These are phyloP conservation scores for Podotricha telesiphe DNA, from an alignment of 2,888 invertebrate species.

Conservation along the genomic window DNA sequence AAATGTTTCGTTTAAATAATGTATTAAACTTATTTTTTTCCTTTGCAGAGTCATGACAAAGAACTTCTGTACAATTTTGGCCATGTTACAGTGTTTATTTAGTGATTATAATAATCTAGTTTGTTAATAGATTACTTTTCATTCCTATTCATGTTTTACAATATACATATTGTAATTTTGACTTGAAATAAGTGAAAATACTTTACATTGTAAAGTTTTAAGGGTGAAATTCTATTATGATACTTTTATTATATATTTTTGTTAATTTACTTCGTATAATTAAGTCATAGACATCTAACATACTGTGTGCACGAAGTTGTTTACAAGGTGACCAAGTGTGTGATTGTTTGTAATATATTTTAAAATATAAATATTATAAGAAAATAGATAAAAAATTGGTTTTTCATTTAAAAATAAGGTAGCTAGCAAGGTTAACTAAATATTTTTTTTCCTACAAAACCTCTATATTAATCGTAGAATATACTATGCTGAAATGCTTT, in stretches of 20 bases:
- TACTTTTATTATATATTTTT: constrained; percentile 25
- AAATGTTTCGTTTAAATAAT: not conserved
- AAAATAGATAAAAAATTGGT: constrained; percentile 6
- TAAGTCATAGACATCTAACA: constrained; percentile 19
- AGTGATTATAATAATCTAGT: constrained; percentile 12
- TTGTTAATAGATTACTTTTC: constrained; percentile 29
- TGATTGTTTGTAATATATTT: constrained; percentile 31
- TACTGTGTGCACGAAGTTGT: constrained; percentile 13
- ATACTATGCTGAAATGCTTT: no score
- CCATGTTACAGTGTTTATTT: constrained; percentile 22
- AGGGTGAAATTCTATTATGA: constrained; percentile 3
- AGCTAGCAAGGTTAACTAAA: constrained; percentile 2
- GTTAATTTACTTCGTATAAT: constrained; percentile 23
- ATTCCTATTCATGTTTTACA: constrained; percentile 36
- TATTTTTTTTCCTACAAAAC: not conserved
- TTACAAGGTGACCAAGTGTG: constrained; percentile 22
- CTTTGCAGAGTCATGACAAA: constrained; percentile 15
- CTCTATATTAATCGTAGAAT: not conserved
- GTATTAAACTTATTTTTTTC: not conserved
- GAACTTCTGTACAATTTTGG: constrained; percentile 26
- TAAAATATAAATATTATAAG: constrained; percentile 24
- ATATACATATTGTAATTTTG: constrained; percentile 31
- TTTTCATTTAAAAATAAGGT: constrained; percentile 14
- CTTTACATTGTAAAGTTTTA: constrained; percentile 15
- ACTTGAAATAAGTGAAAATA: constrained; percentile 9